Base-by-base conservation (phyloP, 1,140 invertebrate genomes). In the Panonychus citri region DNA sequence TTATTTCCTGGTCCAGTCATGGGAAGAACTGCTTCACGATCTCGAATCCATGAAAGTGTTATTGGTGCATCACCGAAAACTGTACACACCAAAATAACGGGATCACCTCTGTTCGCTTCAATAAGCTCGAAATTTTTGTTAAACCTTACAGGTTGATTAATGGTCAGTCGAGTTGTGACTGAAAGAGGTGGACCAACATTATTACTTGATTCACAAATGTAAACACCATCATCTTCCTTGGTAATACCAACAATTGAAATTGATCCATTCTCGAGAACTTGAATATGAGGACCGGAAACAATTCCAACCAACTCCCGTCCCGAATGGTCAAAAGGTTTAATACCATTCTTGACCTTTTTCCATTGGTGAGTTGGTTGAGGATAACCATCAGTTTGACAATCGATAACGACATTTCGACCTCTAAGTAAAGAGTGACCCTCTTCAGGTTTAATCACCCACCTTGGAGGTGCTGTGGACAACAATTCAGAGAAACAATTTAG, bases 11-110 rank as follows among this genome's bases (percentile, higher is more conserved):
- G 17, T 51, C 30, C 21, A 21, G n/a, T 24, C 4, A 53, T 50
- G 28, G 25, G 26, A 57, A 25, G n/a, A 3, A 21, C 19, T 58
- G 58, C 42, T 62, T 64, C 56, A 13, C 61, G 37, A 53, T 64
- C 62, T 54, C 62, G 62, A 3, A 52, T 62, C 72, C 72, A 74
- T 8, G 59, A 50, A 17, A 74, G 65, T 17, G 61, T 63, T 8
- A 74, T 64, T n/a, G 72, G 72, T 43, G 66, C 61, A 59, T 74
- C 72, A 12, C 72, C 72, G 52, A 65, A 63, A 0, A 68, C 68
- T 54, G 69, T 65, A 54, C 72, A 73, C 10, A 67, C 65, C 52
- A 73, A 60, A 13, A 64, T 67, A 12, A 69, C 65, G 52, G 67
- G 66, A 19, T 67, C 60, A 8, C 64, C 68, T 50, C 62, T 64